Conservation (phyloP, 2,888 invertebrate species). For the Lithophane semibrunnea region DNA sequence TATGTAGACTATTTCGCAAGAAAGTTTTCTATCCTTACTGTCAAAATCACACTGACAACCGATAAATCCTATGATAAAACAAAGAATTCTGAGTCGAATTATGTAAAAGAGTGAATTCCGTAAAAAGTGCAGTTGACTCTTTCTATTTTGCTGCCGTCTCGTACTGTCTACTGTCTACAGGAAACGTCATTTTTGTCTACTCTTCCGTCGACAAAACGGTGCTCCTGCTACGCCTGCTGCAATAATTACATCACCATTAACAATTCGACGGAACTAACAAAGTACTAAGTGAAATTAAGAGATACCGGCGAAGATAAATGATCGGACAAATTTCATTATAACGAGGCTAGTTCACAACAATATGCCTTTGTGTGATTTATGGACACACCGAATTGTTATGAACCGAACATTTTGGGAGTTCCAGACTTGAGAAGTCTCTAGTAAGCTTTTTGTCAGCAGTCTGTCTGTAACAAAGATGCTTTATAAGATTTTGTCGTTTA, state of each 20-base stretch:
- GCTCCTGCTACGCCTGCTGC: too few relatives aligned
- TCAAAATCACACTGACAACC: too few relatives aligned
- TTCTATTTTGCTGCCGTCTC: too few relatives aligned
- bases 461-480: not conserved
- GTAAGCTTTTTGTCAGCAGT: not conserved
- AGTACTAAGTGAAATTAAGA: constrained; percentile 33
- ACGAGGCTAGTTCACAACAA: constrained; percentile 43
- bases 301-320: constrained; percentile 40
- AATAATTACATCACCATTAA: constrained; percentile 30
- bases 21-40: too few relatives aligned
- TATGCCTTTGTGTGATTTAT: constrained; percentile 54
- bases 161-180: too few relatives aligned
- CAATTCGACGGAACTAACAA: constrained; percentile 14
- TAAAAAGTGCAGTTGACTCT: too few relatives aligned
- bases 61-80: too few relatives aligned
- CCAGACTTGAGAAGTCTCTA: not conserved
- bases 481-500: not conserved
- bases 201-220: too few relatives aligned
- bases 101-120: too few relatives aligned
- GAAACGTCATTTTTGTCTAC: too few relatives aligned
- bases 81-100: too few relatives aligned
- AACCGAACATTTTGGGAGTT: constrained; percentile 24
- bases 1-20: too few relatives aligned
- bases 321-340: constrained; percentile 41
- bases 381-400: constrained; percentile 25